Evolutionary conservation across 2,797 vertebrate species (phyloP), one percentile per base, ranked within the genome.

Genomic region (Micropoecilia bifurca): DNA sequence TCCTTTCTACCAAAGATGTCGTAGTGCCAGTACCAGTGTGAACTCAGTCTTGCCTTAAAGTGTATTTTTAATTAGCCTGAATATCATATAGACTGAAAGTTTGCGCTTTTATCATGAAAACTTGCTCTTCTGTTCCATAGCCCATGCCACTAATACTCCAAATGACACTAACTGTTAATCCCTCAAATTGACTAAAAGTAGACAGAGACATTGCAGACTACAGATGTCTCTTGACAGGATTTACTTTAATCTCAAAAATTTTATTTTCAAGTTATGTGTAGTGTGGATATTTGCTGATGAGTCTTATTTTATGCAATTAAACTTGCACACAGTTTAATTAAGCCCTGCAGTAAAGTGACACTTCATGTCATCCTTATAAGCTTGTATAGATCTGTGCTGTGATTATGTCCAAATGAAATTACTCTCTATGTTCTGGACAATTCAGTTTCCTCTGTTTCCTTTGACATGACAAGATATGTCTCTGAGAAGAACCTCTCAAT

Each of bases 1-100:
- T 63, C 45, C 10, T 79, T 71, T 28, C 33, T 66, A 47, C 22
- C 61, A 46, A 73, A 39, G 63, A 47, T 25, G 41, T 71, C 39
- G 2, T 36, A 20, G 46, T 74, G n/a, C 33, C 20, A 48, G 71
- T 50, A 33, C 43, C 12, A n/a, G 16, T 43, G 57, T 69, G 22
- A 6, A 45, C 28, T 39, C 73, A n/a, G 4, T 69, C 53, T 47
- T 36, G 18, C 61, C 39, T 74, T 45, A 46, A 20, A 66, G 61
- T 25, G 41, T 36, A 53, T 74, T 53, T 69, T 36, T 7, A 71
- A 47, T 6, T 20, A 10, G 22, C 22, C 68, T 71, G 14, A 78
- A 10, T 30, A 55, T 59, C 3, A 59, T 9, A 25, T 6, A 28
- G 2, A 45, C 39, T 46, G 18, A 30, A 78, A 36, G 2, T 36